phyloP scores from a whole-genome alignment of 2,888 invertebrate genomes.

The Apamea sordens region DNA sequence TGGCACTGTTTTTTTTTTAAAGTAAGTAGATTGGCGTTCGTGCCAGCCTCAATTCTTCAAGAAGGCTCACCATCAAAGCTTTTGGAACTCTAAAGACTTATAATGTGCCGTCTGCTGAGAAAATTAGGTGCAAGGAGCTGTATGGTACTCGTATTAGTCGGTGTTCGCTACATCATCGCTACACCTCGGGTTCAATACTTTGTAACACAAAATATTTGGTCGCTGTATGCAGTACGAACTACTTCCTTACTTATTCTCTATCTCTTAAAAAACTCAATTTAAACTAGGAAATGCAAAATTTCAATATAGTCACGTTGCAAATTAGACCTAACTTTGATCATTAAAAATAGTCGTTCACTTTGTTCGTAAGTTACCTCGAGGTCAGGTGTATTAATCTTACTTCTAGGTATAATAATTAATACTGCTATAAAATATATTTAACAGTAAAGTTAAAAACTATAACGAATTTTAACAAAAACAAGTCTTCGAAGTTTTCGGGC shows the following conservation, averaged over 20 bases:
- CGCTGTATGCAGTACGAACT: slow-evolving; percentile 79
- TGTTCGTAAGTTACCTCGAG: slow-evolving; percentile 55
- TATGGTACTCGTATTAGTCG: slow-evolving; percentile 13
- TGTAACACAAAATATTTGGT: slow-evolving; percentile 81
- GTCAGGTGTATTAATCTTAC: slow-evolving; percentile 45
- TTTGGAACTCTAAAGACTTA: slow-evolving; percentile 23
- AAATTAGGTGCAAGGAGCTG: slow-evolving; percentile 45
- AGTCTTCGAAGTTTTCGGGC: slow-evolving; percentile 45
- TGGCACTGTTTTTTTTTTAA: slow-evolving; percentile 67
- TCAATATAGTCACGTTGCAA: slow-evolving; percentile 39
- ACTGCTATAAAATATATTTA: slow-evolving; percentile 60
- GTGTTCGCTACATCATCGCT: slow-evolving; percentile 5
- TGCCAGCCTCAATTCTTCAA: slow-evolving; percentile 35
- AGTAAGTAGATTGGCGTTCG: slow-evolving; percentile 21
- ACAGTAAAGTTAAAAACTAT: slow-evolving; percentile 42
- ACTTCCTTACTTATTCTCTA: slow-evolving; percentile 48
- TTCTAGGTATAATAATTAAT: slow-evolving; percentile 58
- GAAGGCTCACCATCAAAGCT: slow-evolving; percentile 26
- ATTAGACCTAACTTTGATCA: slow-evolving; percentile 25
- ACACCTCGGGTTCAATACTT: slow-evolving; percentile 58
- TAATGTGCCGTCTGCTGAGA: slow-evolving; percentile 32
- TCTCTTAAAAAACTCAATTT: slow-evolving; percentile 37
- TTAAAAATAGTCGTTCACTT: slow-evolving; percentile 41
- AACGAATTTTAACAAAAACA: slow-evolving; percentile 56
- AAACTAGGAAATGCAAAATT: slow-evolving; percentile 65